phyloP scores from a whole-genome alignment of 2,797 vertebrate species.

The Zalophus californianus region DNA sequence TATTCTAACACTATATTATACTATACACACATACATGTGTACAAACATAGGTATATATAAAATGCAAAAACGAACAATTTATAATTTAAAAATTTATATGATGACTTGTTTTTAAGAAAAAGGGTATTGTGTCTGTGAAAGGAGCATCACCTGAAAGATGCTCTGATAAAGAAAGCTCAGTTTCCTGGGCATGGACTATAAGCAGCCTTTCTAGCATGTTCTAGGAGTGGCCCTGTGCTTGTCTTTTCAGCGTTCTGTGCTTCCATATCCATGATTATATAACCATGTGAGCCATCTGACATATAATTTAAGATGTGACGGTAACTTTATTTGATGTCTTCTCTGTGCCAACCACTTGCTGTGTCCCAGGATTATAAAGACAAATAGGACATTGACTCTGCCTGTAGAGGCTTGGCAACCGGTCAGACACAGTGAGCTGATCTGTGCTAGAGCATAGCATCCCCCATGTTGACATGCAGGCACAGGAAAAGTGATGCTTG shows the following conservation, averaged over 20 bases:
- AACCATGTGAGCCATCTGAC: background rate
- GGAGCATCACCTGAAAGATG: background rate
- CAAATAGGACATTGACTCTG: background rate
- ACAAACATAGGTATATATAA: background rate
- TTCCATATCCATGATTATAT: background rate
- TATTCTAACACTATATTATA: background rate
- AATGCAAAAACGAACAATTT: background rate
- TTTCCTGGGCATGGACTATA: no score
- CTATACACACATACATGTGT: background rate
- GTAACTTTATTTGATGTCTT: background rate
- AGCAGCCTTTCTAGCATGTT: background rate
- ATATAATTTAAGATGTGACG: background rate
- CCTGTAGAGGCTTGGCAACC: background rate
- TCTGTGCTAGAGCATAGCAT: accelerated
- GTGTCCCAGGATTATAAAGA: background rate
- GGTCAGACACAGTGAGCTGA: background rate
- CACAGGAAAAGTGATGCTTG: background rate
- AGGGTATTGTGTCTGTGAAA: background rate
- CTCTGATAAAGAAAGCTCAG: background rate
- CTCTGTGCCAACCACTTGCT: background rate
- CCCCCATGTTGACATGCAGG: accelerated
- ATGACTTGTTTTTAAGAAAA: background rate
- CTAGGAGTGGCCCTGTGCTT: background rate
- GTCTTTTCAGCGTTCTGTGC: background rate
- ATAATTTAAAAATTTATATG: background rate